These are phyloP conservation scores for Leguminivora glycinivorella DNA, from an alignment of 1,140 invertebrate genomes.

Conservation along the genomic window DNA sequence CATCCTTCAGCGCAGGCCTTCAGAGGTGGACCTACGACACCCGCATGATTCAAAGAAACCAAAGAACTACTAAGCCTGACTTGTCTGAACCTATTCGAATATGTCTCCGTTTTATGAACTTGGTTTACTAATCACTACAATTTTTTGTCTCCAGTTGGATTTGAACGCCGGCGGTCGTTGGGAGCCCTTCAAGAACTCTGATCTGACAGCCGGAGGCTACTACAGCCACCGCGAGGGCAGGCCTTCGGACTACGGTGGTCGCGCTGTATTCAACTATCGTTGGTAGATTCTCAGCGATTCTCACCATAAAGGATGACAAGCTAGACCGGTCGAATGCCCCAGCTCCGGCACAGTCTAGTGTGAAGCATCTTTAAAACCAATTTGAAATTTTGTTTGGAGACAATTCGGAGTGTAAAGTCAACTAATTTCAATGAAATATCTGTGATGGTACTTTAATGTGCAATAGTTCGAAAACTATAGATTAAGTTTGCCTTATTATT, in stretches of 20 bases:
- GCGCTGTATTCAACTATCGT: slow-evolving; percentile 47
- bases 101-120: background rate
- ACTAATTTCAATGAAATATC: background rate
- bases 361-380: too few relatives aligned
- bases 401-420: background rate
- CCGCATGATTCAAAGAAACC: too few relatives aligned
- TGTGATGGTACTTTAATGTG: background rate
- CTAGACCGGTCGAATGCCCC: too few relatives aligned
- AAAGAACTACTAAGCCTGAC: too few relatives aligned
- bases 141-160: slow-evolving; percentile 34
- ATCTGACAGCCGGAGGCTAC: slow-evolving; percentile 53
- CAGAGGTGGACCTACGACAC: too few relatives aligned
- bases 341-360: too few relatives aligned
- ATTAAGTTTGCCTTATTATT: background rate
- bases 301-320: too few relatives aligned
- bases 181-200: slow-evolving; percentile 55
- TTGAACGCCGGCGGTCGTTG: slow-evolving; percentile 51
- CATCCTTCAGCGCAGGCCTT: slow-evolving; percentile 47
- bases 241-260: slow-evolving; percentile 43
- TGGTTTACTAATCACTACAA: background rate
- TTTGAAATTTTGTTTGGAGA: too few relatives aligned
- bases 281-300: slow-evolving; percentile 30
- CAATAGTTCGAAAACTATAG: background rate
- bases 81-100: too few relatives aligned
- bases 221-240: slow-evolving; percentile 45